phyloP scores from a whole-genome alignment of 1,140 invertebrate genomes.

The Rhyacophila brunnea region DNA sequence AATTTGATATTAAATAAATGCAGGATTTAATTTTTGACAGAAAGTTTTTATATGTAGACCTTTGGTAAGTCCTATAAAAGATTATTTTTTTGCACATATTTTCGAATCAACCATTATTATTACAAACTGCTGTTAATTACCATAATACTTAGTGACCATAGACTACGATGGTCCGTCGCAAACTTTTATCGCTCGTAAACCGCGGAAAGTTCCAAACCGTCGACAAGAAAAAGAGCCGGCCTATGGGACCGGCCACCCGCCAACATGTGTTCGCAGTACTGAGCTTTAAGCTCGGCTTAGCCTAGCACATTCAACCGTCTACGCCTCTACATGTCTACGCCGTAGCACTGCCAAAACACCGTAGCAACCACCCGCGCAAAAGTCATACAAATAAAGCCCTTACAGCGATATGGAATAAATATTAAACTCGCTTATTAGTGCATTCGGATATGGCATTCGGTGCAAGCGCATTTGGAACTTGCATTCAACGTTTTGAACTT shows the following conservation, averaged over 20 bases:
- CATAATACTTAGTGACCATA: no score
- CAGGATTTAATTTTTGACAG: no score
- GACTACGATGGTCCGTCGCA: neutral
- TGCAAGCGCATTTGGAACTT: slow-evolving; percentile 20
- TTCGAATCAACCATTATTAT: neutral
- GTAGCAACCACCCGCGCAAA: no score
- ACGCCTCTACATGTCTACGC: slow-evolving; percentile 15
- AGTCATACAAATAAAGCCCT: no score
- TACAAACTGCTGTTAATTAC: slow-evolving; percentile 5
- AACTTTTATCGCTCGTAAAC: slow-evolving; percentile 17
- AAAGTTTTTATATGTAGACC: no score
- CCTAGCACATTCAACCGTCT: slow-evolving; percentile 21
- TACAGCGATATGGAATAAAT: no score
- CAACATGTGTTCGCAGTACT: slow-evolving; percentile 34
- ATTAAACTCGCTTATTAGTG: no score
- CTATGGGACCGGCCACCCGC: slow-evolving; percentile 20
- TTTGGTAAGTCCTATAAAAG: no score
- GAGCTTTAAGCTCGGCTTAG: slow-evolving; percentile 33
- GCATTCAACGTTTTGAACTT: slow-evolving; percentile 31
- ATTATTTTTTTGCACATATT: no score
- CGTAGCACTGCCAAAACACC: neutral
- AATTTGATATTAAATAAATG: no score
- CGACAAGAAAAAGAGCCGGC: no score
- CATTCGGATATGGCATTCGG: neutral
- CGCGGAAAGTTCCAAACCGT: neutral